Evolutionary conservation across 2,113 vertebrate species (phyloP), one percentile per base, ranked within the genome.

Genomic region (Conger conger): DNA sequence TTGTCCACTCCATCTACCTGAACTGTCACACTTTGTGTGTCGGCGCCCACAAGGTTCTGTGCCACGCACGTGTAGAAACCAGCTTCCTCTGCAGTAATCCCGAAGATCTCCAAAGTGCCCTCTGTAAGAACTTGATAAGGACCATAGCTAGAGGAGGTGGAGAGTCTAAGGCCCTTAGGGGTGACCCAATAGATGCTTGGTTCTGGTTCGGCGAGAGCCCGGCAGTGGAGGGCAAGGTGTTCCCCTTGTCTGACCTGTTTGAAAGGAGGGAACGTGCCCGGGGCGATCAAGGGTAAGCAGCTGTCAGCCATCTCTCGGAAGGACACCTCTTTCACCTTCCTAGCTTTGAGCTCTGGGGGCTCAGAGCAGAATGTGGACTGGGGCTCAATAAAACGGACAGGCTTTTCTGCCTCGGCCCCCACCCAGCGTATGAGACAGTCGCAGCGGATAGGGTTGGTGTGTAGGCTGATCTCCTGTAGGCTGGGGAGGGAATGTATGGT

Each of bases 361-460:
- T 99, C 98, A 0, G 96, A 96, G 0, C 98, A 99, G 15, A 99
- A 92, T 0, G 97, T 99, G 50, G 97, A 97, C 91, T 98, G 97
- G 0, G 98, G 98, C 86, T 99, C 97, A 0, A 99, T 98, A 92
- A 99, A 97, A 86, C 98, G 97, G 57, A 99, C 94, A 6, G 85
- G 93, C n/a, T 92, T 90, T 84, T 91, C 93, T 11, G 90, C 90
- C 0, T 96, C 94, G 86, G 94, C 89, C 0, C 97, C 96, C 17
- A 97, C 96, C 98, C 98, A 99, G 80, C 97, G 97, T 90, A 99
- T 97, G 87, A 99, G 93, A 20, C 98, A 99, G 94, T 99, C 98
- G 0, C 98, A 99, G 90, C 96, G 97, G 87, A 99, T 95, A 0
- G 98, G 98, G 92, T 99, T 99, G 89, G 96, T 95, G 86, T 99